A percentile compares a stretch with the other conserved stretches of the same genome.
Conservation (phyloP, 2,113 vertebrate genomes). For the Lucifuga dentata region DNA sequence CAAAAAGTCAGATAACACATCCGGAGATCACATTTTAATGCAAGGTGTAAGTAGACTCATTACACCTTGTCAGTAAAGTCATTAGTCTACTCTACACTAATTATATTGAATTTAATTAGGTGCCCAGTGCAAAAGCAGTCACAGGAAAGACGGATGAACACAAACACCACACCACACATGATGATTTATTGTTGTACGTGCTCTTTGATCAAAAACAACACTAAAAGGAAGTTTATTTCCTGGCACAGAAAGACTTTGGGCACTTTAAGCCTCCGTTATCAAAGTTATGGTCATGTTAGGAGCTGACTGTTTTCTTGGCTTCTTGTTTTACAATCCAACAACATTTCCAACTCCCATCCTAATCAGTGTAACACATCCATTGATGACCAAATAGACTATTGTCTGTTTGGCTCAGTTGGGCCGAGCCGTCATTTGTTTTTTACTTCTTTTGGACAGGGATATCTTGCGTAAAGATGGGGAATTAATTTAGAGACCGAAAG, state of each 20-base stretch:
- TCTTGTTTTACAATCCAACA: constrained; percentile 12
- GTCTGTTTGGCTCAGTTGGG: constrained; percentile 24
- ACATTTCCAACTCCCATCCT: constrained; percentile 31
- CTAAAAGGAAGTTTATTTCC: constrained; percentile 16
- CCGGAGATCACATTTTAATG: too few relatives aligned
- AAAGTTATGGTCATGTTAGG: constrained; percentile 3
- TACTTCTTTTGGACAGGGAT: constrained; percentile 34
- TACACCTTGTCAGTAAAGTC: background rate
- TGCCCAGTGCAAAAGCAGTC: constrained; percentile 32
- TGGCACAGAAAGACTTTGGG: background rate
- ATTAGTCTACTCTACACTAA: constrained; percentile 30
- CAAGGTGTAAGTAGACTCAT: too few relatives aligned
- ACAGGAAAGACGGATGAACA: constrained; percentile 37
- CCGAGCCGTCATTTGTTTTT: constrained; percentile 45
- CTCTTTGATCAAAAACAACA: constrained; percentile 26
- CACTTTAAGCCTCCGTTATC: constrained; percentile 27
- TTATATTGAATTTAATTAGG: constrained; percentile 44
- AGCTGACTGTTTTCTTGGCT: constrained; percentile 3
- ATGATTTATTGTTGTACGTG: constrained; percentile 35
- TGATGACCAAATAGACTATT: constrained; percentile 37
- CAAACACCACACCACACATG: background rate
- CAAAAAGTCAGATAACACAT: too few relatives aligned
- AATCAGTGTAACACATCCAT: constrained; percentile 40
- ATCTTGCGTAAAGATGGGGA: constrained; percentile 49
- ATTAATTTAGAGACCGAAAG: constrained; percentile 71